Conservation (phyloP, 2,888 invertebrate species). For the Flexamia atlantica region DNA sequence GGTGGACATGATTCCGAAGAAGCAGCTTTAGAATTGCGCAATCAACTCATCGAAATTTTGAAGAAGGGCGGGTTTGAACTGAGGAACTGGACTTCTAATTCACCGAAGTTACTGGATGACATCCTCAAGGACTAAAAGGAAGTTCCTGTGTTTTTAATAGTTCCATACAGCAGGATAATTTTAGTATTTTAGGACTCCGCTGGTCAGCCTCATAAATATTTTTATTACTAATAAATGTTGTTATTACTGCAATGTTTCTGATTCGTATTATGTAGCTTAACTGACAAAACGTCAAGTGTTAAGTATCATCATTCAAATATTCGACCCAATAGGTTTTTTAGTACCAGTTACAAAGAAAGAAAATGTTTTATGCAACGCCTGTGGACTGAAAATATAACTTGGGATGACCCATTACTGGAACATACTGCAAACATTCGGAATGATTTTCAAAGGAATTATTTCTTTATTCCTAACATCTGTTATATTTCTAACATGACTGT, state of each 20-base stretch:
- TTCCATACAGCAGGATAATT: background rate
- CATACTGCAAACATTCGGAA: background rate
- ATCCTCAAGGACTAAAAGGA: background rate
- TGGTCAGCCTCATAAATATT: too few species aligned
- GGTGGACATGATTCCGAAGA: background rate
- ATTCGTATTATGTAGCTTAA: background rate
- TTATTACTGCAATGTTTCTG: background rate
- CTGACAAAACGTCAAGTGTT: background rate
- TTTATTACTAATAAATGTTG: background rate
- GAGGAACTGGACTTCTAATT: conserved; percentile 30
- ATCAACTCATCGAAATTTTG: background rate
- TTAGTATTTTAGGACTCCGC: conserved; percentile 16
- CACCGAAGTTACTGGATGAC: conserved; percentile 1
- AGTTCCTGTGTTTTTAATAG: conserved; percentile 1
- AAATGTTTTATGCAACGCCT: conserved; percentile 10
- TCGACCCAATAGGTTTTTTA: background rate
- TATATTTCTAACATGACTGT: too few species aligned
- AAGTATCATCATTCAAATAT: background rate
- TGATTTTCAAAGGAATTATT: too few species aligned
- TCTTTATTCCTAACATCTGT: too few species aligned
- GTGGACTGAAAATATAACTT: background rate
- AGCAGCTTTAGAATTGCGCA: background rate
- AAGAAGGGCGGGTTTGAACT: conserved; percentile 15
- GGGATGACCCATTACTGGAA: background rate
- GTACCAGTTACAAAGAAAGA: background rate